Conservation (phyloP, 1,140 invertebrate species). For the Ooceraea biroi region DNA sequence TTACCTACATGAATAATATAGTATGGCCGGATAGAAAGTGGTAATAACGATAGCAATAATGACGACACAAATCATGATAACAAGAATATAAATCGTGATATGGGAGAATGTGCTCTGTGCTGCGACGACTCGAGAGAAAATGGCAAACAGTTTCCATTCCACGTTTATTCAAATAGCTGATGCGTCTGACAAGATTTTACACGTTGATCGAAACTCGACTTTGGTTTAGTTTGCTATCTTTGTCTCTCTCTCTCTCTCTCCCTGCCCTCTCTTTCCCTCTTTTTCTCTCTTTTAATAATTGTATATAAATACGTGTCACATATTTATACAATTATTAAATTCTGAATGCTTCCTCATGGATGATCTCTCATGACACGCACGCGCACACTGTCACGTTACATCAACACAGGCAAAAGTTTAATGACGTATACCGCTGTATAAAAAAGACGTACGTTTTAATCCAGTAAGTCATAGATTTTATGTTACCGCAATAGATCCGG, state of each 20-base stretch:
- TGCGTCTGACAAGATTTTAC: neutral
- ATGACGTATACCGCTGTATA: neutral
- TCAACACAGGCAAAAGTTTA: neutral
- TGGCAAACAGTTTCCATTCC: neutral
- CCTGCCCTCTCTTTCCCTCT: too few relatives aligned
- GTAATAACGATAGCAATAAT: slow-evolving; percentile 63
- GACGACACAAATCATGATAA: slow-evolving; percentile 16
- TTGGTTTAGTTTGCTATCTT: too few relatives aligned
- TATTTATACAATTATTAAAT: slow-evolving; percentile 19
- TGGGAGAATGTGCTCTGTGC: neutral
- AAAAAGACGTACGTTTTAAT: slow-evolving; percentile 29
- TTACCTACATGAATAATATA: slow-evolving; percentile 21
- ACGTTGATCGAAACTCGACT: too few relatives aligned
- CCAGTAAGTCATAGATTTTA: slow-evolving; percentile 43
- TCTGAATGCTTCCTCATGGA: neutral
- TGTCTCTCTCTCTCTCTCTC: too few relatives aligned
- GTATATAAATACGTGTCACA: neutral
- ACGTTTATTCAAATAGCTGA: neutral
- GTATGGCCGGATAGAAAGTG: slow-evolving; percentile 74
- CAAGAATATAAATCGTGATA: neutral
- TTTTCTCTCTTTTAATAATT: neutral
- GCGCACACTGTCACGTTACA: too few relatives aligned
- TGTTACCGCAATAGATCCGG: slow-evolving; percentile 66
- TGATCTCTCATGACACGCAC: slow-evolving; percentile 22
- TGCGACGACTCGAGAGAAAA: neutral